Evolutionary conservation across 2,113 vertebrate genomes (phyloP).

Genomic region (Porphyrio hochstetteri): DNA sequence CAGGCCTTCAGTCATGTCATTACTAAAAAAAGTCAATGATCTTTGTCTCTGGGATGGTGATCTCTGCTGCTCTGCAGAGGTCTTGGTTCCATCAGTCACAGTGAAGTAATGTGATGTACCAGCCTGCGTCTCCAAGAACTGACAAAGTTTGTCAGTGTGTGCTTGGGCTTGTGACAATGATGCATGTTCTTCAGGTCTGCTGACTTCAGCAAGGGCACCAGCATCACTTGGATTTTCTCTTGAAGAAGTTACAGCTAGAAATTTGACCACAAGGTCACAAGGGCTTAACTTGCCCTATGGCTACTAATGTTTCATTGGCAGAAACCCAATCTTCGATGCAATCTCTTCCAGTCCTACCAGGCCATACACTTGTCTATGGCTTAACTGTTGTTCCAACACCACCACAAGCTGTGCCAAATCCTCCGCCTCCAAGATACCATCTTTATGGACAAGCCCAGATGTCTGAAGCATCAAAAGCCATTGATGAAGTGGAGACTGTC

Average conservation of each 20-base stretch:
- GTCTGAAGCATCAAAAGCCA: neutral
- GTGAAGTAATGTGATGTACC: slow-evolving; percentile 38
- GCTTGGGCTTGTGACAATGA: slow-evolving; percentile 25
- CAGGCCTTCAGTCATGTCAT: slow-evolving; percentile 12
- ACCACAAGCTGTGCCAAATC: slow-evolving; percentile 19
- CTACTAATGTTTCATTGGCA: slow-evolving; percentile 32
- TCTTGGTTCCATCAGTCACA: slow-evolving; percentile 37
- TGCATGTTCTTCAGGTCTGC: slow-evolving; percentile 1
- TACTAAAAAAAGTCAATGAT: neutral
- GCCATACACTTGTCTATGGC: neutral
- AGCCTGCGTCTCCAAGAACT: neutral
- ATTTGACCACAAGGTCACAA: neutral
- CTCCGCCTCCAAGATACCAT: slow-evolving; percentile 35
- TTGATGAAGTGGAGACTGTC: neutral
- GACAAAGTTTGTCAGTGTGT: neutral
- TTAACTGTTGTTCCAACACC: slow-evolving; percentile 6
- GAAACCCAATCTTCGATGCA: neutral
- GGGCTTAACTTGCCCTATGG: slow-evolving; percentile 9
- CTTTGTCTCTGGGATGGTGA: neutral
- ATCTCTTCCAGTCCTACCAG: slow-evolving; percentile 7
- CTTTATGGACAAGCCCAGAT: slow-evolving; percentile 27
- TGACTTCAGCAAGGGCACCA: slow-evolving; percentile 42
- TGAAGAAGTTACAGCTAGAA: neutral
- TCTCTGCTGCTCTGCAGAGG: neutral
- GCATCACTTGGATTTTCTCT: slow-evolving; percentile 11